Base-by-base conservation (phyloP, 2,113 vertebrate species). In the Macroglossus sobrinus region DNA sequence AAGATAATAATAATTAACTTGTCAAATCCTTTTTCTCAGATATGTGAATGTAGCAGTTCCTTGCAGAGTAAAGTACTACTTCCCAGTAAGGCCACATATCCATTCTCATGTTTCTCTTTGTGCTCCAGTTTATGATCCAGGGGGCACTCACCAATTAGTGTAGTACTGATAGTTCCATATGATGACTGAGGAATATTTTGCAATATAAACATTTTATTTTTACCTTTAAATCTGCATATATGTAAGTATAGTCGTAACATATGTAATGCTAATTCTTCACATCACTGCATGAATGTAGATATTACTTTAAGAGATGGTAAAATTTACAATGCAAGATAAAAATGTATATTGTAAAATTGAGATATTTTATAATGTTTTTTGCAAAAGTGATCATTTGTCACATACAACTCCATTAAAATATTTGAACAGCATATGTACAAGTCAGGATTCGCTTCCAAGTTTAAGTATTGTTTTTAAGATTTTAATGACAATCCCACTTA, bases 11-110 rank as follows among this genome's bases (percentile, higher is more conserved):
- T 92, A 92, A 96, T 96, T 95, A 91, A 72, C 95, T 78, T 94
- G 84, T 94, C 97, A 96, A 91, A 97, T 79, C 81, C 89, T 94
- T 69, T 81, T 93, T 74, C 93, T 88, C 88, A 28, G 91, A 38
- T 11, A 33, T 3, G 7, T 38, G 88, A 63, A 22, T 8, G 71
- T n/a, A 71, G 26, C 15, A 18, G 24, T 66, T 69, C 80, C 91
- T 59, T 40, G 45, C n/a, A 38, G 55, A 72, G 71, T 10, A 75
- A 68, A 78, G 85, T 24, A 16, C 53, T 40, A 9, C 61, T 84
- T 96, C 82, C 79, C 93, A 74, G 84, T 15, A 69, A 90, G 68
- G n/a, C 89, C 22, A 12, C 26, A 11, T 0, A 10, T 61, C 88
- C 93, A 43, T 76, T 40, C 74, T n/a, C 85, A 11, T 3, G 38